phyloP scores from a whole-genome alignment of 2,888 invertebrate species.

The Marasmarcha lunaedactyla region DNA sequence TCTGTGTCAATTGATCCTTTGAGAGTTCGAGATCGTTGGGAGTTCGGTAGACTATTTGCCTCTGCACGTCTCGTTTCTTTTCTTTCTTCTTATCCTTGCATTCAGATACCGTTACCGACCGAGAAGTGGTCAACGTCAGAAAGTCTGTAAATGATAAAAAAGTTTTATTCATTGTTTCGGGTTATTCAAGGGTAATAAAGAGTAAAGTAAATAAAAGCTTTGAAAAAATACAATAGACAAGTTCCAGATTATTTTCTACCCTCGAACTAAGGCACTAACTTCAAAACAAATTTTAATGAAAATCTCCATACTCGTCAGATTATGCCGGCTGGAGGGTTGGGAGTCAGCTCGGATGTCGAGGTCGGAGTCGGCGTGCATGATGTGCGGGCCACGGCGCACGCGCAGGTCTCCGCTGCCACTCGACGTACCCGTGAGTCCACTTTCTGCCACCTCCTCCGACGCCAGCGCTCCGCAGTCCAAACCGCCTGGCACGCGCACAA shows the following conservation, averaged over 20 bases:
- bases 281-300: too few species aligned
- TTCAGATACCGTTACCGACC: conserved; percentile 57
- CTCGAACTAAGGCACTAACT: too few species aligned
- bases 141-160: conserved; percentile 28
- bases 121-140: conserved; percentile 40
- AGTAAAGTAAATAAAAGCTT: too few species aligned
- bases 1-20: conserved; percentile 74
- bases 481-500: conserved; percentile 87
- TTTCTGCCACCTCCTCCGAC: conserved; percentile 50
- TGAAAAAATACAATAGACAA: too few species aligned
- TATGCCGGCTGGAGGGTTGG: conserved; percentile 30
- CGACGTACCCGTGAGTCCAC: conserved; percentile 49
- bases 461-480: conserved; percentile 78
- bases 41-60: conserved; percentile 67
- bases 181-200: too few species aligned
- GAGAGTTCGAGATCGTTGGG: conserved; percentile 72
- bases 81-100: conserved; percentile 33
- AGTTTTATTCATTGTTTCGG: not conserved
- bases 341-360: conserved; percentile 67
- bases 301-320: conserved; percentile 40
- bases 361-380: conserved; percentile 80
- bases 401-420: conserved; percentile 51
- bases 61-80: conserved; percentile 31
- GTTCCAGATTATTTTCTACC: too few species aligned
- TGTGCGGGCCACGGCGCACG: conserved; percentile 41